phyloP scores from a whole-genome alignment of 92 coral and sea anemone species.

The Micromussa lordhowensis region DNA sequence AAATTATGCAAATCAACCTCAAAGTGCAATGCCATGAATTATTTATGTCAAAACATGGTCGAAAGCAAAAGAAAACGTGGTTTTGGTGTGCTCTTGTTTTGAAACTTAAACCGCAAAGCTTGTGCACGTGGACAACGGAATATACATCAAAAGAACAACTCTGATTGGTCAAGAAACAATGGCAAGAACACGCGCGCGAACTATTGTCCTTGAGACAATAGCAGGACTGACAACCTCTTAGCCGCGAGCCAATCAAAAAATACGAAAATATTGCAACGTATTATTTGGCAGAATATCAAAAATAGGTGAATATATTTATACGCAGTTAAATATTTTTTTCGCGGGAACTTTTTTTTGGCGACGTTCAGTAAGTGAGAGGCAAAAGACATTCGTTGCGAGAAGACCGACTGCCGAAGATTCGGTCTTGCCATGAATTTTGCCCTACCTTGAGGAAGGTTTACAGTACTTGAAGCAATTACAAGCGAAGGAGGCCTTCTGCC shows the following conservation, averaged over 20 bases:
- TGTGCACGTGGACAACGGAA: slow-evolving; percentile 74
- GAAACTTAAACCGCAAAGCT: slow-evolving; percentile 54
- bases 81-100: slow-evolving; percentile 77
- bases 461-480: slow-evolving; percentile 10
- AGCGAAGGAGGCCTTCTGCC: not conserved
- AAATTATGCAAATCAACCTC: slow-evolving; percentile 25
- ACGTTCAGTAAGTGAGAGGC: slow-evolving; percentile 11
- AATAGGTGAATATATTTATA: slow-evolving; percentile 62
- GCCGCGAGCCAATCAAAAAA: slow-evolving; percentile 69
- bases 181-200: slow-evolving; percentile 48
- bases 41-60: slow-evolving; percentile 31
- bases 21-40: slow-evolving; percentile 33
- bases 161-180: slow-evolving; percentile 75
- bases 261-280: slow-evolving; percentile 36
- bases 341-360: slow-evolving; percentile 86
- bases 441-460: slow-evolving; percentile 32
- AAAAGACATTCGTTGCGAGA: slow-evolving; percentile 37
- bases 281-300: slow-evolving; percentile 77
- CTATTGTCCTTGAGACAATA: slow-evolving; percentile 67
- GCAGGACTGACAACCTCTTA: slow-evolving; percentile 23
- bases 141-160: slow-evolving; percentile 26
- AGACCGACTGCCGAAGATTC: slow-evolving; percentile 15
- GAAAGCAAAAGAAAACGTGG: slow-evolving; percentile 72
- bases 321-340: slow-evolving; percentile 85
- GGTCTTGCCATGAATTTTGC: slow-evolving; percentile 45